These are phyloP conservation scores for Lindbergichthys nudifrons DNA, from an alignment of 2,797 vertebrate species.

Conservation along the genomic window DNA sequence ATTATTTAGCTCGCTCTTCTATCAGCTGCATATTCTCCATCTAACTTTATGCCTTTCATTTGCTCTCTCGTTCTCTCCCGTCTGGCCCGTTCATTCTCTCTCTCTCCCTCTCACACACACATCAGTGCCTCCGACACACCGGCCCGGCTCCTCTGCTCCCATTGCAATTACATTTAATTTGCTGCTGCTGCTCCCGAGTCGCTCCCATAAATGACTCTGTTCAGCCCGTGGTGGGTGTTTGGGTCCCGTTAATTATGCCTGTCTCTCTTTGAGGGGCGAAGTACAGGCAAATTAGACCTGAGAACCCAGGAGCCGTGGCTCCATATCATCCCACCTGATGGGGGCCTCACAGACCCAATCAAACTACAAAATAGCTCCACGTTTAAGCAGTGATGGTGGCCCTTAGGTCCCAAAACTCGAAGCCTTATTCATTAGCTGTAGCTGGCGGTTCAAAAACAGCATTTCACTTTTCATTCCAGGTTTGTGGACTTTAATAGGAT, in stretches of 20 bases:
- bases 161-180: conserved; percentile 84
- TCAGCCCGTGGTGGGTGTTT: conserved; percentile 75
- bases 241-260: conserved; percentile 77
- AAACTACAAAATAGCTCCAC: conserved; percentile 51
- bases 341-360: conserved; percentile 64
- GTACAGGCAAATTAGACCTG: conserved; percentile 72
- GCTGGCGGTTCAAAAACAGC: conserved; percentile 15
- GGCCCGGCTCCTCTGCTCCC: conserved; percentile 70
- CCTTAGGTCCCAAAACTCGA: conserved; percentile 30
- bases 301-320: conserved; percentile 57
- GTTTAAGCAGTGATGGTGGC: conserved; percentile 42
- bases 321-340: conserved; percentile 69
- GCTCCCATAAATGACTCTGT: conserved; percentile 77
- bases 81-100: conserved; percentile 45
- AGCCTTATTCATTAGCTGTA: conserved; percentile 36
- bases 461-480: conserved; percentile 29
- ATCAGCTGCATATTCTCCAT: conserved; percentile 60
- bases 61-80: conserved; percentile 66
- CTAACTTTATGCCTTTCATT: conserved; percentile 71
- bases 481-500: background rate
- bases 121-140: conserved; percentile 60
- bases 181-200: conserved; percentile 78
- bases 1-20: conserved; percentile 49
- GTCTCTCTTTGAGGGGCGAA: conserved; percentile 68
- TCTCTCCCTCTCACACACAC: conserved; percentile 56